Percentiles rank a stretch among this genome's conserved stretches.
Conservation (phyloP, 2,888 invertebrate species). For the Pterostichus madidus region DNA sequence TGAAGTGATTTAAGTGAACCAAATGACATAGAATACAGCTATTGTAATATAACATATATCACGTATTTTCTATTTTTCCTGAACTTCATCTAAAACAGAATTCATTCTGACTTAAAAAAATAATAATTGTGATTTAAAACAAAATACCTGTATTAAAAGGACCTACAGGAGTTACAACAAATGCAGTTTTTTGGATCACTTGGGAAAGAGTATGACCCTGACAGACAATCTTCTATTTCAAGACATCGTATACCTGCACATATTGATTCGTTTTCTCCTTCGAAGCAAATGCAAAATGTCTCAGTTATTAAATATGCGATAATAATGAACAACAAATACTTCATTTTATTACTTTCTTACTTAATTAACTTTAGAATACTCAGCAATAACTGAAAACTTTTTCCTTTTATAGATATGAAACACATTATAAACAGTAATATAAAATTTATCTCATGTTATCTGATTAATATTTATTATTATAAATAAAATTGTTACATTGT, state of each 20-base stretch:
- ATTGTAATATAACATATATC: too few species aligned
- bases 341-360: neutral
- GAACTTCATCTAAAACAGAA: too few species aligned
- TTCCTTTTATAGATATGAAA: conserved; percentile 1
- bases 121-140: too few species aligned
- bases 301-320: neutral
- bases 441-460: neutral
- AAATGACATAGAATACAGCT: too few species aligned
- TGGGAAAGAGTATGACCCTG: neutral
- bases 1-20: too few species aligned
- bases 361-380: neutral
- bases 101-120: too few species aligned
- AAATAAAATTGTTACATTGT: neutral
- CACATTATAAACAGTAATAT: neutral
- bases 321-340: neutral
- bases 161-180: conserved; percentile 7
- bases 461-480: neutral
- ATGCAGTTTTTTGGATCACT: conserved; percentile 23
- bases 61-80: too few species aligned
- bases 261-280: conserved; percentile 6
- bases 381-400: neutral
- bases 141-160: neutral
- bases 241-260: neutral
- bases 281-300: conserved; percentile 2
- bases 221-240: conserved; percentile 20